A percentile compares a stretch with the other conserved stretches of the same genome.
Evolutionary conservation across 2,797 vertebrate species (phyloP).

Genomic region (Martes flavigula): DNA sequence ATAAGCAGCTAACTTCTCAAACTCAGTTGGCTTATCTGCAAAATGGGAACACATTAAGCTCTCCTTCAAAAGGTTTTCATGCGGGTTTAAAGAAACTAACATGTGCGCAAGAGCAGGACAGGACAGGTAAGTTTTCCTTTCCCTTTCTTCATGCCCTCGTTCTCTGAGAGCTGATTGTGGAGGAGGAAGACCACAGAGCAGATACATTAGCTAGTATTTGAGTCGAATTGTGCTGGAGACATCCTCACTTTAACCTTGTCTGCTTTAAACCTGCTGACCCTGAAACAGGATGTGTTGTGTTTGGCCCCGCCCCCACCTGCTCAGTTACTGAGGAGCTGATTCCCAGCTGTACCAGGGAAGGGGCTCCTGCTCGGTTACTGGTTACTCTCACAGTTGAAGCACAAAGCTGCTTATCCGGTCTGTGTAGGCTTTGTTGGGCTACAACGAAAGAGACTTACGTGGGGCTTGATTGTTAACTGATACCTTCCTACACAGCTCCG

Average conservation of each 20-base stretch:
- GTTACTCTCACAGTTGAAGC: not conserved
- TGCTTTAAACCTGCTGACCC: conserved; percentile 19
- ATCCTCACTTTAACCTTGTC: conserved; percentile 8
- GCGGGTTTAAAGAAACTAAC: not conserved
- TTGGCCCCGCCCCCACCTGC: not conserved
- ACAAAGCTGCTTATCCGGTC: not conserved
- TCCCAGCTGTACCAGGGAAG: not conserved
- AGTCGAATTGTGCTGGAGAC: not conserved
- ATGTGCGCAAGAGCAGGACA: not conserved
- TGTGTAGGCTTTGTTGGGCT: not conserved
- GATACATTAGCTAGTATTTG: not conserved
- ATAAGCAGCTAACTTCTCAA: not conserved
- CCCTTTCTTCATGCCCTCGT: not conserved
- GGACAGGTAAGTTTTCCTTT: not conserved
- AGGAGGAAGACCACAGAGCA: not conserved
- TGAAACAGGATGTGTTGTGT: not conserved
- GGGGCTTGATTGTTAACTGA: not conserved
- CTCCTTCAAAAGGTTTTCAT: not conserved
- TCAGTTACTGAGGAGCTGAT: not conserved
- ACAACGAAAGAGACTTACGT: not conserved
- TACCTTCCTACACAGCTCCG: not conserved
- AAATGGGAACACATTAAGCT: not conserved
- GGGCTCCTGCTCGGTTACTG: not conserved
- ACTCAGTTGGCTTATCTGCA: not conserved
- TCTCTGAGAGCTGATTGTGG: not conserved